Evolutionary conservation across 2,797 vertebrate genomes (phyloP).

Genomic region (Sebastes diploproa): DNA sequence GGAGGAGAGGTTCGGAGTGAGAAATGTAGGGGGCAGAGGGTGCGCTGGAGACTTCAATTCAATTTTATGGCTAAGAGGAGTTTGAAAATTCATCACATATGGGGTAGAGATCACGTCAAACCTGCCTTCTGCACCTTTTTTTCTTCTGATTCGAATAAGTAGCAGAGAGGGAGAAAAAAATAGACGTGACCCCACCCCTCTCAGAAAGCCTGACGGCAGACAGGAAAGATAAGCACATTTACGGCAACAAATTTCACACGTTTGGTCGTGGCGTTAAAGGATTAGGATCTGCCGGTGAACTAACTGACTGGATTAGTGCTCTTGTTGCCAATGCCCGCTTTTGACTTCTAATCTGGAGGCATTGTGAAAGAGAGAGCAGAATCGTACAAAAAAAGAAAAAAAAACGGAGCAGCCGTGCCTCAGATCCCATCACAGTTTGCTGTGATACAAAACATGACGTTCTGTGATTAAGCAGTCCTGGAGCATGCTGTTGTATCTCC

Average conservation of each 20-base stretch:
- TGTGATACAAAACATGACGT: constrained; percentile 57
- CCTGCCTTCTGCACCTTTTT: constrained; percentile 55
- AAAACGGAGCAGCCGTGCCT: constrained; percentile 33
- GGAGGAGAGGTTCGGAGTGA: constrained; percentile 55
- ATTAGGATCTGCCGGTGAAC: constrained; percentile 72
- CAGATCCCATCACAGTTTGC: constrained; percentile 56
- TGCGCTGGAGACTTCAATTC: constrained; percentile 71
- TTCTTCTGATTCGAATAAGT: constrained; percentile 38
- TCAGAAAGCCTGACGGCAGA: constrained; percentile 14
- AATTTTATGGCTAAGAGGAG: constrained; percentile 81
- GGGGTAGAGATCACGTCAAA: constrained; percentile 69
- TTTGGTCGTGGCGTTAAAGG: constrained; percentile 58
- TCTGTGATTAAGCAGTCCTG: constrained; percentile 66
- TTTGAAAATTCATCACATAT: constrained; percentile 78
- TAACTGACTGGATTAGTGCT: constrained; percentile 70
- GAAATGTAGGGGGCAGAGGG: constrained; percentile 64
- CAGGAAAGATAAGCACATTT: constrained; percentile 56
- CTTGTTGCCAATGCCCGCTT: constrained; percentile 42
- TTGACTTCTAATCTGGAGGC: constrained; percentile 53
- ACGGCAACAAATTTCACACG: constrained; percentile 64
- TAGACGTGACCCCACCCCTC: neutral
- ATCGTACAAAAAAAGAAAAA: constrained; percentile 19
- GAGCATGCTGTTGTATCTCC: constrained; percentile 45
- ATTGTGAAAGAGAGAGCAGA: constrained; percentile 32
- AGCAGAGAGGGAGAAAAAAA: neutral